Evolutionary conservation across 2,113 vertebrate genomes (phyloP).

Genomic region (Anseranas semipalmata): DNA sequence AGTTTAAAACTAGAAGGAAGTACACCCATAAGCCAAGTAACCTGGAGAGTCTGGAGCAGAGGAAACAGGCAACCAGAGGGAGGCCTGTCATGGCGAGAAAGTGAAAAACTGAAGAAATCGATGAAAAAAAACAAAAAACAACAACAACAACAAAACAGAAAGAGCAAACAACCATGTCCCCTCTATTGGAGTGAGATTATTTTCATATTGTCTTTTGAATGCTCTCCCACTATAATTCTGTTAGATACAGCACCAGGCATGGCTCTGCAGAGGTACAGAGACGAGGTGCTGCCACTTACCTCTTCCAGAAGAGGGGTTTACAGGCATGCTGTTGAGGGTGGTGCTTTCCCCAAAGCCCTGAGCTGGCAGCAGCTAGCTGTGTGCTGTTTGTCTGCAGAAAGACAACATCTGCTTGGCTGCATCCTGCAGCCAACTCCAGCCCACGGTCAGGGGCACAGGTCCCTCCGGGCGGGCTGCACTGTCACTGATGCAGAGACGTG

Average conservation of each 20-base stretch:
- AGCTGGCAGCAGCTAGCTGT: background rate
- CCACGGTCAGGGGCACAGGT: background rate
- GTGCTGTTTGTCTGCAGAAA: background rate
- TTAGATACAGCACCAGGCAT: background rate
- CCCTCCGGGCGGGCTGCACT: background rate
- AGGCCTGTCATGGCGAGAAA: background rate
- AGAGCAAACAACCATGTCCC: background rate
- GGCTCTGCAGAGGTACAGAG: background rate
- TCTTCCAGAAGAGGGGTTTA: background rate
- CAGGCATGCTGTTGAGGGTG: background rate
- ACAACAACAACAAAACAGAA: background rate
- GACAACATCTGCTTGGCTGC: background rate
- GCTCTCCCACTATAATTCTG: background rate
- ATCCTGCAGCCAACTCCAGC: background rate
- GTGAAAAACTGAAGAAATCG: background rate
- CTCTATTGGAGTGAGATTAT: background rate
- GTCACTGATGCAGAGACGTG: background rate
- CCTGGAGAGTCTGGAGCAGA: background rate
- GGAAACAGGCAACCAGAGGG: background rate
- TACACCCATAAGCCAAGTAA: background rate
- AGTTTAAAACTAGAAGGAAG: background rate
- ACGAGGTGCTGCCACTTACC: background rate
- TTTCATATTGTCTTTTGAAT: background rate
- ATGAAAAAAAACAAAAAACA: background rate
- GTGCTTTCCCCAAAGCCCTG: background rate